A percentile compares a stretch with the other conserved stretches of the same genome.
These are phyloP conservation scores for Mesochorus sp. DNA, from an alignment of 2,888 invertebrate genomes.

Conservation along the genomic window DNA sequence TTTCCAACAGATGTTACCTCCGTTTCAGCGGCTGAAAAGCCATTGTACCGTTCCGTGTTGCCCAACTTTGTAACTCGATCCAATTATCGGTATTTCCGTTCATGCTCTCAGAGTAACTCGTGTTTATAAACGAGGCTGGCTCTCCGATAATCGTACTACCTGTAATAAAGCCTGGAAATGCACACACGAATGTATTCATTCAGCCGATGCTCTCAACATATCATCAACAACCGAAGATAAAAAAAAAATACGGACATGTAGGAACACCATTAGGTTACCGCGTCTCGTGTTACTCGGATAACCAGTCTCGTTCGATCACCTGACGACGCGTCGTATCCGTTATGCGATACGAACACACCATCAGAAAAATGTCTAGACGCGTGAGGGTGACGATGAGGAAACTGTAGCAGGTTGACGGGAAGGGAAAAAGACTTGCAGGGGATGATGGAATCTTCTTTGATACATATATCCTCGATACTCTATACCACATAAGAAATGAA, in stretches of 20 bases:
- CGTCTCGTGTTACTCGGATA: background rate
- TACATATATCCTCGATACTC: too few species aligned
- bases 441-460: too few species aligned
- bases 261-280: background rate
- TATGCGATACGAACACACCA: slow-evolving; percentile 14
- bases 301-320: slow-evolving; percentile 11
- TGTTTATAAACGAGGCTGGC: background rate
- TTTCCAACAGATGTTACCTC: slow-evolving; percentile 31
- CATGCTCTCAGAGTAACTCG: background rate
- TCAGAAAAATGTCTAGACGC: slow-evolving; percentile 39
- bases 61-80: slow-evolving; percentile 16
- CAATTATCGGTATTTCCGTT: slow-evolving; percentile 13
- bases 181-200: background rate
- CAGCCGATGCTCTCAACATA: background rate
- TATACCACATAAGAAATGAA: slow-evolving; percentile 31
- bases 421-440: background rate
- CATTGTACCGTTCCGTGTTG: background rate
- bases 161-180: too few species aligned
- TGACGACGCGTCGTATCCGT: slow-evolving; percentile 19
- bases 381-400: slow-evolving; percentile 33
- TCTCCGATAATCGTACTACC: too few species aligned
- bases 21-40: slow-evolving; percentile 15
- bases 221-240: too few species aligned
- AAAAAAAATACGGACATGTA: background rate
- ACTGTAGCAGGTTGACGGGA: background rate